phyloP scores from a whole-genome alignment of 2,888 invertebrate genomes.

The Napeogenes inachia region DNA sequence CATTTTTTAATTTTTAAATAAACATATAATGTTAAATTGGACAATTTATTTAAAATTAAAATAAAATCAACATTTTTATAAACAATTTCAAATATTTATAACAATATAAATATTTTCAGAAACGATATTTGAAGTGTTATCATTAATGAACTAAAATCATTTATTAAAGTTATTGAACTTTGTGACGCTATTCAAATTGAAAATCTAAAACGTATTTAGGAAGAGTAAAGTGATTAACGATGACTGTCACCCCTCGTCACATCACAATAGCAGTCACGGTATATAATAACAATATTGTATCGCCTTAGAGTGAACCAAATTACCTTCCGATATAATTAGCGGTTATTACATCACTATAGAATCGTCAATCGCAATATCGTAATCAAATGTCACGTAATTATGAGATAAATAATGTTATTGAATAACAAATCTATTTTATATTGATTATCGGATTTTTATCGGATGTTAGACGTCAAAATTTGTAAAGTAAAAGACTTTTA shows the following conservation, averaged over 20 bases:
- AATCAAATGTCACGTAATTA: conserved; percentile 13
- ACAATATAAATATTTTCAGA: no score
- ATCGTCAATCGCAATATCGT: neutral
- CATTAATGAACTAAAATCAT: conserved; percentile 59
- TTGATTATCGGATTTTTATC: no score
- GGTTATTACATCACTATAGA: conserved; percentile 43
- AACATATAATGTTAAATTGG: no score
- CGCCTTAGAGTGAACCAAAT: conserved; percentile 61
- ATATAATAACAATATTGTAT: conserved; percentile 71
- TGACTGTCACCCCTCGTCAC: conserved; percentile 66
- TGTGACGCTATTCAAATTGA: conserved; percentile 63
- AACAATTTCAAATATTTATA: no score
- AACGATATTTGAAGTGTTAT: conserved; percentile 12
- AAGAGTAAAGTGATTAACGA: conserved; percentile 71
- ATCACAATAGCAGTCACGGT: conserved; percentile 65
- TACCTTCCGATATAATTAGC: conserved; percentile 64
- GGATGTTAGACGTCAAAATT: neutral
- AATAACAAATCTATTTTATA: no score
- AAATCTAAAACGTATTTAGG: conserved; percentile 69
- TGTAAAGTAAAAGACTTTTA: neutral
- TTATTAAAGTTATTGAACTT: conserved; percentile 61
- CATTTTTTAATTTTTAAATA: no score
- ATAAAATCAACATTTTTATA: no score
- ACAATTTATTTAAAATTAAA: no score
- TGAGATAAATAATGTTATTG: conserved; percentile 4